Conservation (phyloP, 1,140 invertebrate genomes). For the Nomia melanderi region DNA sequence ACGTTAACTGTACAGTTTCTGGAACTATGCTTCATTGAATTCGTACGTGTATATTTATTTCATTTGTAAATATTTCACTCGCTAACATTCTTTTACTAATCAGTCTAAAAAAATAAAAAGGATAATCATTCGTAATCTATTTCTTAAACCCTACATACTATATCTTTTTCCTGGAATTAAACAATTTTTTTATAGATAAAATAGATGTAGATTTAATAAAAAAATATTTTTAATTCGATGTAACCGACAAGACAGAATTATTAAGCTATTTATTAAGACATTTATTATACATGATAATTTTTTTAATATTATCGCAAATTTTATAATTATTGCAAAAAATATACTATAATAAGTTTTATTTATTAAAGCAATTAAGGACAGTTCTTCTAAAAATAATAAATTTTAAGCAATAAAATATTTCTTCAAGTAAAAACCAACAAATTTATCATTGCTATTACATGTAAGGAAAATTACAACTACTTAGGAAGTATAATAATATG, state of each 20-base stretch:
- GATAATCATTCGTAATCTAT: not conserved
- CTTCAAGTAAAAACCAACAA: slow-evolving; percentile 21
- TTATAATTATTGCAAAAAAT: not conserved
- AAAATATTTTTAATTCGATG: not conserved
- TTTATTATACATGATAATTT: too few species aligned
- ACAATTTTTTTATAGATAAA: not conserved
- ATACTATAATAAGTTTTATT: too few species aligned
- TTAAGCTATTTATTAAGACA: too few species aligned
- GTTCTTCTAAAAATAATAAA: too few species aligned
- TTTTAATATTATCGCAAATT: too few species aligned
- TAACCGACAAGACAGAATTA: not conserved
- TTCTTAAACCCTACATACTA: not conserved
- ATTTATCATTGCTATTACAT: not conserved
- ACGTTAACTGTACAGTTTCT: not conserved
- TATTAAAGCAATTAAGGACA: not conserved
- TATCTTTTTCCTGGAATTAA: not conserved
- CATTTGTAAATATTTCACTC: slow-evolving; percentile 20
- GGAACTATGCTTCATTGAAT: not conserved
- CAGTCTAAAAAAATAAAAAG: slow-evolving; percentile 15
- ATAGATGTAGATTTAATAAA: not conserved
- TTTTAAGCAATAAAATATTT: slow-evolving; percentile 29
- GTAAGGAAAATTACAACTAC: not conserved
- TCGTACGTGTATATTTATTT: slow-evolving; percentile 5
- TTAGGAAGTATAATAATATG: slow-evolving; percentile 2
- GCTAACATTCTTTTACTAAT: not conserved